Evolutionary conservation across 2,797 vertebrate genomes (phyloP), one percentile per base, ranked within the genome.

Genomic region (Molossus alvarezi): DNA sequence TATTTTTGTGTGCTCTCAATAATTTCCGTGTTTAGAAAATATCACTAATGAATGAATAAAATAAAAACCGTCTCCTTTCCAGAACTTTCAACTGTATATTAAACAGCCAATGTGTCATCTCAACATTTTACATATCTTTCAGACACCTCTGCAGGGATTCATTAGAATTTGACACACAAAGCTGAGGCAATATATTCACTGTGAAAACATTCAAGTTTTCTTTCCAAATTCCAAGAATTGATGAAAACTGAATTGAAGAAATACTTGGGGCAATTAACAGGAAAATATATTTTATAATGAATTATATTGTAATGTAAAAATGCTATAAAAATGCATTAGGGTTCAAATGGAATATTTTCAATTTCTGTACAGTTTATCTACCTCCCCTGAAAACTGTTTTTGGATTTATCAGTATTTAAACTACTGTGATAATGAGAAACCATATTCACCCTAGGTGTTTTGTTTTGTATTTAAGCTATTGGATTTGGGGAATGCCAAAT

Each of bases 241-340:
- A 14, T 96, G 48, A 88, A 95, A 94, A 1, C 17, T 23, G 91
- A 69, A 91, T 93, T 90, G 95, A 85, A 97, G 84, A 92, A 95
- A 97, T 23, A 62, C n/a, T 86, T 83, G 67, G 29, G 87, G 83
- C 82, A 75, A 33, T 2, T 18, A 82, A 15, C 4, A 71, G 76
- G 83, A 51, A 87, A 87, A 94, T 83, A 9, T 87, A 92, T 85
- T 81, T 84, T 37, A 83, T 64, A 90, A 41, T 93, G 93, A 90
- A 71, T 97, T 94, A 81, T 96, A 86, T 96, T 71, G 53, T 27
- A 58, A 82, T 84, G 37, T 92, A 65, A 96, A 96, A 97, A 20
- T 87, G n/a, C 0, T 6, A 92, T 72, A 88, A 85, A 97, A 90
- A 96, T 67, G 45, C 67, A 71, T 25, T 57, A 92, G 88, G 82